Base-by-base conservation (phyloP, 2,797 vertebrate species). In the Spinus olivaceus region DNA sequence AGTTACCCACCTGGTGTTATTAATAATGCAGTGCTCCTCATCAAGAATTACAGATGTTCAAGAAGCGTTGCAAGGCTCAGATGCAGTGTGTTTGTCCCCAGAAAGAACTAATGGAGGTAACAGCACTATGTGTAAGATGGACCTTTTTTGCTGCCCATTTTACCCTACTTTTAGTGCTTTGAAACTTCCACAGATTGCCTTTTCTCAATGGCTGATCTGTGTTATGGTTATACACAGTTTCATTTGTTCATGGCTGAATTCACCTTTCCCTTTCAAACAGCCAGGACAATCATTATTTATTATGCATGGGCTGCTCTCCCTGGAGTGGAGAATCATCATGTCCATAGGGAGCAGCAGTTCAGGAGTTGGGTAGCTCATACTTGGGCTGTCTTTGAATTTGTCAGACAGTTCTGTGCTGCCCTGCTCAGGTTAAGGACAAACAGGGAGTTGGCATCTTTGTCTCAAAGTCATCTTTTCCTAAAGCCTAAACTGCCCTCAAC, bases 1-100 rank as follows among this genome's bases (percentile, higher is more conserved):
- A 89, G 72, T 74, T 91, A 23, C 84, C 94, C 89, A 85, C 86
- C 92, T 96, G 94, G 84, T 72, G 35, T 69, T 89, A 16, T 94
- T 65, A 95, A 95, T 93, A 87, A 91, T 94, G 64, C 81, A 94
- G 42, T 37, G 49, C 70, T 94, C 51, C 71, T 93, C 63, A 12
- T 66, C 2, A 5, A 82, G 61, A 57, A 46, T 67, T 78, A 41
- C 5, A 65, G 49, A 74, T 51, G 87, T 84, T 86, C 61, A 33
- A 12, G 86, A 61, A 17, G 25, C 0, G 0, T 51, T 73, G 22
- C 44, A 39, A 59, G 60, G 61, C 76, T 86, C 53, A 25, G 66
- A 76, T 41, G n/a, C 54, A 56, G n/a, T 1, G 15, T 42, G 35
- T 69, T 69, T 73, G 41, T 72, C 72, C 67, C 47, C 71, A 89